Percentiles rank a stretch among this genome's conserved stretches.
These are phyloP conservation scores for Sturmia bella DNA, from an alignment of 2,888 invertebrate species.

Conservation along the genomic window DNA sequence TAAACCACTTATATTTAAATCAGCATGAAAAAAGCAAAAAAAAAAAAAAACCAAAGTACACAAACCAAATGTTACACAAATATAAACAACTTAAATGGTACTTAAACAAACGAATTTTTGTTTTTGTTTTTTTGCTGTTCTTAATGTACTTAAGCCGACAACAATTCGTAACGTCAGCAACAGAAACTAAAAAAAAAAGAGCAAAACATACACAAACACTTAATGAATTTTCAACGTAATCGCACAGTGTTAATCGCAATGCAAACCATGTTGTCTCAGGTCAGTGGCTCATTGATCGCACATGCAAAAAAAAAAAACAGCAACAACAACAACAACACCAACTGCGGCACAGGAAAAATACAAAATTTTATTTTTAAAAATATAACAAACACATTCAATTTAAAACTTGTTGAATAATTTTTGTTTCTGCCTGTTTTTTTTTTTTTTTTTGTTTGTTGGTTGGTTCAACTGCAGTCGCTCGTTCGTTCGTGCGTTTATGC, in stretches of 20 bases:
- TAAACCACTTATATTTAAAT: conserved; percentile 10
- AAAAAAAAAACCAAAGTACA: neutral
- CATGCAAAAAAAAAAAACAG: conserved; percentile 74
- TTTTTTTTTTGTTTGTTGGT: conserved; percentile 15
- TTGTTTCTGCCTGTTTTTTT: conserved; percentile 30
- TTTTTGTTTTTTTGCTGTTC: neutral
- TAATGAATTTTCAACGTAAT: conserved; percentile 58
- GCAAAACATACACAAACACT: conserved; percentile 6
- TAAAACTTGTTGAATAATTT: conserved; percentile 45
- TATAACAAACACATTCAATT: conserved; percentile 29
- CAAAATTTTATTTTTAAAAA: conserved; percentile 63
- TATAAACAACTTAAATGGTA: conserved; percentile 10
- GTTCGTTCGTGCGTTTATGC: too few species aligned
- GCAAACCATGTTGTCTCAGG: conserved; percentile 78
- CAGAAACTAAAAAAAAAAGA: neutral
- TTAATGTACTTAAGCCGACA: conserved; percentile 28
- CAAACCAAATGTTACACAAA: conserved; percentile 3
- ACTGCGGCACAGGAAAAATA: conserved; percentile 1
- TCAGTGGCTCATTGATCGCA: conserved; percentile 81
- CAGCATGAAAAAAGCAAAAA: conserved; percentile 18
- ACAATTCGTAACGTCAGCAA: conserved; percentile 28
- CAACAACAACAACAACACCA: conserved; percentile 27
- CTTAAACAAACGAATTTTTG: conserved; percentile 8
- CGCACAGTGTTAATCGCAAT: conserved; percentile 63
- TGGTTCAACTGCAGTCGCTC: conserved; percentile 36